Base-by-base conservation (phyloP, 2,797 vertebrate species). In the Syngnathus rostellatus region DNA sequence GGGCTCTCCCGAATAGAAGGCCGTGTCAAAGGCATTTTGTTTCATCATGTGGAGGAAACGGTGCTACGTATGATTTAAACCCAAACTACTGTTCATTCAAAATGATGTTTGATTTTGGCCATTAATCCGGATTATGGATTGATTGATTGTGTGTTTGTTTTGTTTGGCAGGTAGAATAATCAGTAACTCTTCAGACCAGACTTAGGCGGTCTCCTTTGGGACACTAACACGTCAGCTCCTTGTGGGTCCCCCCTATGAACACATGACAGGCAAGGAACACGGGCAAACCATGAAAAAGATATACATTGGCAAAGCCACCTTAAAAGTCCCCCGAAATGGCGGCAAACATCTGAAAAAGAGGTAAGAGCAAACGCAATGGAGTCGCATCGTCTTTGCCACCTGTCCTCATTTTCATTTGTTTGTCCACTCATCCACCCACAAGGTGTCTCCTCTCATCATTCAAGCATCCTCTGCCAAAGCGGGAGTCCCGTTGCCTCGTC, bases 271-370 rank as follows among this genome's bases (percentile, higher is more conserved):
- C 77, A 87, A 85, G 79, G 79, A 90, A 86, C 87, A 85, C 77
- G 87, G 83, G 75, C 78, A 88, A 88, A 91, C 82, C 89, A 92
- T 92, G 91, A 92, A 92, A 90, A 92, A 92, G 88, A 91, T 92
- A 79, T 92, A 92, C 85, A 91, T 92, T 81, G 91, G 91, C 77
- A 92, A 92, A 89, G 91, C 91, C 8, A 90, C 90, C 78, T 88
- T 90, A 85, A 92, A 92, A 89, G 90, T 89, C 68, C 79, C 89
- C 77, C 85, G 90, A 81, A 90, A 90, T 81, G 91, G 90, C 67
- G 82, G 90, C 79, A 92, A 92, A 84, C 91, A 92, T 74, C 90
- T 86, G 14, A 92, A 92, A 75, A 92, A 92, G 85, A 92, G 91
- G 91, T 92, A 90, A 90, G 90, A 84, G 79, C 67, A 31, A 74